Percentiles rank a stretch among this genome's conserved stretches.
phyloP scores from a whole-genome alignment of 2,797 vertebrate species.

The Chiroxiphia lanceolata region DNA sequence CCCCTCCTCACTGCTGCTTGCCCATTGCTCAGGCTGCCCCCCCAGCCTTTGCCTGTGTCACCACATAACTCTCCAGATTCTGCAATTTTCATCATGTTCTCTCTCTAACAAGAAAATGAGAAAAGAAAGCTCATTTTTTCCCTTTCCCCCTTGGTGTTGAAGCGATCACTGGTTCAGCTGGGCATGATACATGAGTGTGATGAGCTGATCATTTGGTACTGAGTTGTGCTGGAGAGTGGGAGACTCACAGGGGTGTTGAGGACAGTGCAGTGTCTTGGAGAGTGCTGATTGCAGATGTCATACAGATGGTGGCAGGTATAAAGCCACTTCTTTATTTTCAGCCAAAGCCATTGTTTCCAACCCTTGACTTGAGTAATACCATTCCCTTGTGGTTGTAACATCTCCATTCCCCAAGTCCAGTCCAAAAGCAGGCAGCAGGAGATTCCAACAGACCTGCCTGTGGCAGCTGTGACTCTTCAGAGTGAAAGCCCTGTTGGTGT shows the following conservation, averaged over 20 bases:
- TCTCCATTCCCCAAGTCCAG: neutral
- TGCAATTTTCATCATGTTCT: neutral
- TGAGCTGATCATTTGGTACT: neutral
- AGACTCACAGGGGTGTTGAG: neutral
- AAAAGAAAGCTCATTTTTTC: neutral
- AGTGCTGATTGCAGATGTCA: neutral
- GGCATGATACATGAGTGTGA: neutral
- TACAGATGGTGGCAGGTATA: neutral
- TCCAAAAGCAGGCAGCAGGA: neutral
- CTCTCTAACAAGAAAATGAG: neutral
- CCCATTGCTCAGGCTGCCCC: neutral
- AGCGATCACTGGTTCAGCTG: neutral
- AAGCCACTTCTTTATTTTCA: neutral
- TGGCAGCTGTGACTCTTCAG: neutral
- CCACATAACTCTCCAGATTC: neutral
- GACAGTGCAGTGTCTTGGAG: neutral
- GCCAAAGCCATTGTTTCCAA: neutral
- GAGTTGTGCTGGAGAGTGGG: neutral
- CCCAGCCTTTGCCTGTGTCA: neutral
- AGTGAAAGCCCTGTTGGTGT: neutral
- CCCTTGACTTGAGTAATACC: neutral
- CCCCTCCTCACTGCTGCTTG: neutral
- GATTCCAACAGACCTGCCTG: neutral
- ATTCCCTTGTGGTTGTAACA: neutral
- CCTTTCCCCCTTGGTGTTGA: neutral